Evolutionary conservation across 2,888 invertebrate species (phyloP), one percentile per base, ranked within the genome.

Genomic region (Dichetophora obliterata): DNA sequence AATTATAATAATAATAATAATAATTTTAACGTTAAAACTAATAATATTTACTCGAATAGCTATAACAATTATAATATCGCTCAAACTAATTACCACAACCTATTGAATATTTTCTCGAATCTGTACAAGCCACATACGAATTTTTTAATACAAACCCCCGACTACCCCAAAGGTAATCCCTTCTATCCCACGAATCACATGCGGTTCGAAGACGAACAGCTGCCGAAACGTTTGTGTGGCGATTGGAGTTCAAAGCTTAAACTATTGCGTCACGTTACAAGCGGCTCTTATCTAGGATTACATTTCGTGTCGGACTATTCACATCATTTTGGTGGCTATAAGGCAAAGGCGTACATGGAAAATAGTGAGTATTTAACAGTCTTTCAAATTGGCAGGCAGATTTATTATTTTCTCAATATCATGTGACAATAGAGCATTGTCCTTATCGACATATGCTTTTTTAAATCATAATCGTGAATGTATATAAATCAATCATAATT

Each of bases 191-290:
- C 59, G 11, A 61, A 66, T 16, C 73, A 73, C 11, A 77, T 27
- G 24, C 75, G 59, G 34, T 61, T 57, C 50, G 75, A 80, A 19
- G 43, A 11, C 43, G 83, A 84, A 4, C 78, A 80, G 14, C 24
- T 86, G 52, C 90, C 91, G 9, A 88, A 91, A 5, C 91, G 93
- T 0, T 89, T 93, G 8, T 96, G 95, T 87, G 95, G 95, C 16
- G 94, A 96, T 88, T 95, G 95, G 95, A 94, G 93, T 83, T 92
- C 92, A 37, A 93, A 93, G 85, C 90, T 95, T 76, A 96, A 95
- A 86, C 90, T 95, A 27, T 89, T 95, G 69, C 92, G 92, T 43
- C 91, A 94, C 90, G 92, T 92, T 76, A 93, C 94, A 27, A 86
- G 89, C 3, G 91, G 91, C 1, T 92, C 93, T 70, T 90, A 90